A percentile compares a stretch with the other conserved stretches of the same genome.
These are phyloP conservation scores for Nasonia oneida DNA, from an alignment of 2,888 invertebrate species.

Conservation along the genomic window DNA sequence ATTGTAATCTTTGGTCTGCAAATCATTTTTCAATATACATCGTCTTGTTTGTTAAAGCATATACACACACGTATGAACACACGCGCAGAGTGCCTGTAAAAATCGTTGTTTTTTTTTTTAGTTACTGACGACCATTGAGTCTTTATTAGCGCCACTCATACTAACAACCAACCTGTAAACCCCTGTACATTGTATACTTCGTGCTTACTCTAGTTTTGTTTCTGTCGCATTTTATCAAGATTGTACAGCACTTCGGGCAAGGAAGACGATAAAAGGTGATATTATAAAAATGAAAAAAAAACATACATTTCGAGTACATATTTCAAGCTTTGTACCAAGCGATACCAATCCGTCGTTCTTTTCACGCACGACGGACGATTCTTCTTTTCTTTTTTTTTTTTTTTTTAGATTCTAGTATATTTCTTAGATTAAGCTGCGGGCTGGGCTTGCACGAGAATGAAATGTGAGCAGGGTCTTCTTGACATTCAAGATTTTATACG, in stretches of 20 bases:
- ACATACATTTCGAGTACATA: slow-evolving; percentile 43
- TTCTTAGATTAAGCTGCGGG: slow-evolving; percentile 60
- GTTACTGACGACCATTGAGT: slow-evolving; percentile 20
- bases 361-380: slow-evolving; percentile 42
- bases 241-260: slow-evolving; percentile 51
- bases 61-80: neutral
- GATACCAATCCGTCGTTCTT: slow-evolving; percentile 51
- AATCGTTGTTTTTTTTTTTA: neutral
- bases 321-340: slow-evolving; percentile 50
- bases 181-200: slow-evolving; percentile 53
- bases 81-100: neutral
- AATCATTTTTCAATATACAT: neutral
- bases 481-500: slow-evolving; percentile 58
- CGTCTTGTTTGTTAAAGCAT: neutral
- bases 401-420: slow-evolving; percentile 42
- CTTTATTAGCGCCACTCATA: slow-evolving; percentile 33
- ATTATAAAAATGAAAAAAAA: slow-evolving; percentile 55
- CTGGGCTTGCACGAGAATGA: slow-evolving; percentile 63
- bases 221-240: slow-evolving; percentile 34
- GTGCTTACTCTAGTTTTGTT: slow-evolving; percentile 51
- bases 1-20: slow-evolving; percentile 12
- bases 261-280: slow-evolving; percentile 55
- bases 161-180: slow-evolving; percentile 43
- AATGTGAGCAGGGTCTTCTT: slow-evolving; percentile 53
- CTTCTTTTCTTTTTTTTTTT: slow-evolving; percentile 24